phyloP scores from a whole-genome alignment of 1,140 invertebrate genomes.

The Anoplolepis gracilipes region DNA sequence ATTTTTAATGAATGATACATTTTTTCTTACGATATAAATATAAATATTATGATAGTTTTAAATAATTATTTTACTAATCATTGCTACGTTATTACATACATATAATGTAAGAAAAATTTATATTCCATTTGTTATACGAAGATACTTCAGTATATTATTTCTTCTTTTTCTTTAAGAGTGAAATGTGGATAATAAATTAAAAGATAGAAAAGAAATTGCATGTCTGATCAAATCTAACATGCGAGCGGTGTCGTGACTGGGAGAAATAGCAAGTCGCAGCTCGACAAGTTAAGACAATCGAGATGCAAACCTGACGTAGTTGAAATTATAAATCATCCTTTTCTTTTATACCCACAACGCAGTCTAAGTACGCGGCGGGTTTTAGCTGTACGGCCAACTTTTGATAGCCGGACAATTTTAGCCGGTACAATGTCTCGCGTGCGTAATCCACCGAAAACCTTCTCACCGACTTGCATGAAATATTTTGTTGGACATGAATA shows the following conservation, averaged over 20 bases:
- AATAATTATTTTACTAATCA: background rate
- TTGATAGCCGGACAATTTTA: slow-evolving; percentile 81
- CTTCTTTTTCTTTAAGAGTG: background rate
- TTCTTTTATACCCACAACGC: background rate
- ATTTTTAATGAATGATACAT: background rate
- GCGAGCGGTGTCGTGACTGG: slow-evolving; percentile 39
- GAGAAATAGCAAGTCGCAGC: background rate
- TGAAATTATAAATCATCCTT: slow-evolving; percentile 50
- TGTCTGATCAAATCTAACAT: slow-evolving; percentile 45
- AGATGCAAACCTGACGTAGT: slow-evolving; percentile 35
- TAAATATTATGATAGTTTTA: background rate
- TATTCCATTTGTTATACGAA: background rate
- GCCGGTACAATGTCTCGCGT: slow-evolving; percentile 74
- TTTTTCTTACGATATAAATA: background rate
- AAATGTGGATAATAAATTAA: slow-evolving; percentile 33
- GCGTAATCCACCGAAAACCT: slow-evolving; percentile 78
- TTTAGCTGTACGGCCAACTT: slow-evolving; percentile 62
- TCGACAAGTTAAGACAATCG: slow-evolving; percentile 39
- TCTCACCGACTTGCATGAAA: slow-evolving; percentile 75
- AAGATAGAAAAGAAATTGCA: slow-evolving; percentile 40
- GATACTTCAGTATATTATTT: background rate
- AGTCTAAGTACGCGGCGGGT: background rate
- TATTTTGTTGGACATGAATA: slow-evolving; percentile 81
- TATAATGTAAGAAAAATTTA: background rate
- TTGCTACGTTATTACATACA: background rate